Evolutionary conservation across 1,140 invertebrate species (phyloP), one percentile per base, ranked within the genome.

Genomic region (Platyura marginata): DNA sequence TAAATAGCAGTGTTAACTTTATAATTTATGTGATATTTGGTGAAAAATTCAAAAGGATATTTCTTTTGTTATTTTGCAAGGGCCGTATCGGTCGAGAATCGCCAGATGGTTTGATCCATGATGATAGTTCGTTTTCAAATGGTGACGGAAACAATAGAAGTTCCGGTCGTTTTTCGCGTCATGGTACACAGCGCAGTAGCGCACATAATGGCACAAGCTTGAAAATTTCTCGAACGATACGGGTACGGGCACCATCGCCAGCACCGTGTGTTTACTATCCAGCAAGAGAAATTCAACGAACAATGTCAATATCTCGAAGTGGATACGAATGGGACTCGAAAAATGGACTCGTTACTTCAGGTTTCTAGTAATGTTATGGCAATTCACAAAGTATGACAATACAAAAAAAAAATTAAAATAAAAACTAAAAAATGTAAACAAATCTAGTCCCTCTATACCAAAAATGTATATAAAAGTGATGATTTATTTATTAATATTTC

Each of bases 1-100:
- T 96, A 50, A 97, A 97, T 65, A 94, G 89, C 51, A 92, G 91
- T 49, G 84, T 95, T 25, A 97, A 97, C 61, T 96, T 96, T 59
- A 77, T 96, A 41, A 91, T 97, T 46, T 97, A 97, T 64, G 91
- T 94, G 45, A 89, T 93, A 29, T 94, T 95, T 57, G 93, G 92
- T 1, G 85, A 93, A 55, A 95, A 96, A 57, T 97, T 97, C 64
- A 85, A 92, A 53, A 71, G 83, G 32, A 75, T 90, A 43, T 91
- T 92, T 62, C 66, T 92, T 43, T 74, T 81, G 51, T 72, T 89
- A 52, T 92, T 93, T 64, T 92, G 86, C 61, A 73, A 74, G 36
- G 59, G 64, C 21, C 51, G 63, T 49, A 53, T 59, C 40, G 74
- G 73, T 47, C 57, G 74, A 39, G 77, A 80, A 46, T 74, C 79